Evolutionary conservation across 2,888 invertebrate species (phyloP).

Genomic region (Pyrochroa serraticornis): DNA sequence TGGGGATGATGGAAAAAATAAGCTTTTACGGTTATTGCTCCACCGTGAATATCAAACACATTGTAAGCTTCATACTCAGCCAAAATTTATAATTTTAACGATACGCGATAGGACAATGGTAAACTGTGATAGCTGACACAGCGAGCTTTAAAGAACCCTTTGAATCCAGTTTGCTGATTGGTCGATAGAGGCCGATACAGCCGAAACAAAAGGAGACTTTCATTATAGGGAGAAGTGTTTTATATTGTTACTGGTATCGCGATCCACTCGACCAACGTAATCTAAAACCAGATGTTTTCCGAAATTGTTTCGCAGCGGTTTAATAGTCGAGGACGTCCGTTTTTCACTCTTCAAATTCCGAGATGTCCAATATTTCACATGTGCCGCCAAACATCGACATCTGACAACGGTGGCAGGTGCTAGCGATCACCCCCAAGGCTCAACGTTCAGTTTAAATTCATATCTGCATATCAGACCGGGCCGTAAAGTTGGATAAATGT

Average conservation of each 20-base stretch:
- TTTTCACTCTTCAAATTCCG: constrained; percentile 15
- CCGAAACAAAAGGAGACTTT: constrained; percentile 48
- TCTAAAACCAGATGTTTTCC: constrained; percentile 21
- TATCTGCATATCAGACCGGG: constrained; percentile 46
- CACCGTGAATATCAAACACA: constrained; percentile 27
- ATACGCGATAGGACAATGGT: constrained; percentile 48
- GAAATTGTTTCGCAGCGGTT: not conserved
- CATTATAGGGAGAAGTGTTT: constrained; percentile 48
- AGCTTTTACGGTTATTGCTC: constrained; percentile 8
- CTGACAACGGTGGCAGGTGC: constrained; percentile 49
- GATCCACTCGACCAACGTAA: constrained; percentile 12
- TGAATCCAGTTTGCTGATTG: constrained; percentile 50
- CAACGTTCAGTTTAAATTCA: constrained; percentile 48
- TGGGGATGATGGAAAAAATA: not conserved
- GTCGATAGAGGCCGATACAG: constrained; percentile 46
- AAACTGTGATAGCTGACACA: constrained; percentile 49
- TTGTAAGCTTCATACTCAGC: constrained; percentile 37
- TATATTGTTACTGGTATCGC: constrained; percentile 25
- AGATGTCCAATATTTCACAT: constrained; percentile 40
- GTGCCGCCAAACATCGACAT: constrained; percentile 43
- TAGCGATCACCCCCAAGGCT: constrained; percentile 41
- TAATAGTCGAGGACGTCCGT: not conserved
- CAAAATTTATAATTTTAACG: constrained; percentile 49
- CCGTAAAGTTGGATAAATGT: constrained; percentile 41
- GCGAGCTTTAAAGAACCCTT: constrained; percentile 48